Evolutionary conservation across 2,888 invertebrate species (phyloP).

Genomic region (Tipula lateralis): DNA sequence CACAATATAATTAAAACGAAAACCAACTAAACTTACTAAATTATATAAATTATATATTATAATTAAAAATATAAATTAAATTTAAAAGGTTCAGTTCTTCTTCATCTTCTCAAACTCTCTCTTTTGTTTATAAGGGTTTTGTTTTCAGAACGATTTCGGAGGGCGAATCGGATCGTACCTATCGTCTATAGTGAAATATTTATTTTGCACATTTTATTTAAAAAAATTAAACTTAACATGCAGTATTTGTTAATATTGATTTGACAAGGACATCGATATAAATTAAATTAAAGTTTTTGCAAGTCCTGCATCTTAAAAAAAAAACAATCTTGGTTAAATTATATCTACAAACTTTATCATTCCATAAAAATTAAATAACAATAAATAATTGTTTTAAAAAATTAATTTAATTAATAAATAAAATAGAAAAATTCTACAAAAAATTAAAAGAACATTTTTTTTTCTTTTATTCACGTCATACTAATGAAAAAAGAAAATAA

Average conservation of each 20-base stretch:
- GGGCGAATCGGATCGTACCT: background rate
- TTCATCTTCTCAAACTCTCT: background rate
- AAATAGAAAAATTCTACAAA: background rate
- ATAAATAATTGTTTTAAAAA: too few relatives aligned
- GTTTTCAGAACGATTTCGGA: background rate
- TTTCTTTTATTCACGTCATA: constrained; percentile 1
- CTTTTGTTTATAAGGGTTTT: background rate
- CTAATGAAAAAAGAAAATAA: background rate
- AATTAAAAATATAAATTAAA: constrained; percentile 5
- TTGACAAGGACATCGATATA: background rate
- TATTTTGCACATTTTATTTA: background rate
- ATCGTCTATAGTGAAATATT: background rate
- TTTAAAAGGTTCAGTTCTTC: background rate
- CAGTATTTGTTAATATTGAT: background rate
- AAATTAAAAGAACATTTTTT: background rate
- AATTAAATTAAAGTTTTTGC: background rate
- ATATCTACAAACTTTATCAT: background rate
- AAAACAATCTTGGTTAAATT: background rate
- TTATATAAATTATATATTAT: background rate
- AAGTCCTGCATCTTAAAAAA: background rate
- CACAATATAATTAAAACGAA: background rate
- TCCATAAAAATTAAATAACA: constrained; percentile 12
- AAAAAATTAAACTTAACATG: background rate
- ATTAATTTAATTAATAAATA: background rate
- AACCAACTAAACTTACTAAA: background rate